Conservation (phyloP, 1,140 invertebrate genomes). For the Ips nitidus region DNA sequence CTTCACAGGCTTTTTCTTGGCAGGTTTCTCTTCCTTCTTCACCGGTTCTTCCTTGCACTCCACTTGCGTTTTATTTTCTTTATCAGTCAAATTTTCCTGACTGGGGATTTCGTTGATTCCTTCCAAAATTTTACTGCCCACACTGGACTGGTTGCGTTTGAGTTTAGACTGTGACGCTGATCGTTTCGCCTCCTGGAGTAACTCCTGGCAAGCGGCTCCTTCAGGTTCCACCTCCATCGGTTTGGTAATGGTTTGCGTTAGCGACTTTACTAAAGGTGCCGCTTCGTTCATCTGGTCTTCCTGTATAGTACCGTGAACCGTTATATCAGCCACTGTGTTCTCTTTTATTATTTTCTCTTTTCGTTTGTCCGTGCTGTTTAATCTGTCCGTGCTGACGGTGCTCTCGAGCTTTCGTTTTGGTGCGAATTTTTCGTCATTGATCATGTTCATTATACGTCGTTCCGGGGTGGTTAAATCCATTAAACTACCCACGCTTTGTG, state of each 20-base stretch:
- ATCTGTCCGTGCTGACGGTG: constrained; percentile 66
- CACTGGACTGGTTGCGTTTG: constrained; percentile 44
- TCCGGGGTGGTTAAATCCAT: constrained; percentile 61
- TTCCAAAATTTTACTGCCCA: constrained; percentile 45
- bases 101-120: constrained; percentile 48
- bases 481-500: constrained; percentile 68
- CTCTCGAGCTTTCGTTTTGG: constrained; percentile 71
- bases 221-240: constrained; percentile 45
- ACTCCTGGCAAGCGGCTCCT: constrained; percentile 50
- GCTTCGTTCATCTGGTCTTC: constrained; percentile 42
- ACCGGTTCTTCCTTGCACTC: constrained; percentile 35
- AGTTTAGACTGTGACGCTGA: constrained; percentile 35
- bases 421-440: constrained; percentile 57
- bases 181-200: constrained; percentile 46
- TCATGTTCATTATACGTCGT: constrained; percentile 63
- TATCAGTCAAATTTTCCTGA: constrained; percentile 48
- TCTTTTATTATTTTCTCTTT: constrained; percentile 58
- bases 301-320: constrained; percentile 40
- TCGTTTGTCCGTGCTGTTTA: constrained; percentile 56
- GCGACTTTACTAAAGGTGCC: constrained; percentile 45
- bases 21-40: constrained; percentile 41
- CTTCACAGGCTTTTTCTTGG: constrained; percentile 45
- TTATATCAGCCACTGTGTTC: constrained; percentile 50
- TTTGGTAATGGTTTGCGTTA: constrained; percentile 49
- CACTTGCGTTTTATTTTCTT: constrained; percentile 50